phyloP scores from a whole-genome alignment of 2,888 invertebrate species.

The Dolichopus griseipennis region DNA sequence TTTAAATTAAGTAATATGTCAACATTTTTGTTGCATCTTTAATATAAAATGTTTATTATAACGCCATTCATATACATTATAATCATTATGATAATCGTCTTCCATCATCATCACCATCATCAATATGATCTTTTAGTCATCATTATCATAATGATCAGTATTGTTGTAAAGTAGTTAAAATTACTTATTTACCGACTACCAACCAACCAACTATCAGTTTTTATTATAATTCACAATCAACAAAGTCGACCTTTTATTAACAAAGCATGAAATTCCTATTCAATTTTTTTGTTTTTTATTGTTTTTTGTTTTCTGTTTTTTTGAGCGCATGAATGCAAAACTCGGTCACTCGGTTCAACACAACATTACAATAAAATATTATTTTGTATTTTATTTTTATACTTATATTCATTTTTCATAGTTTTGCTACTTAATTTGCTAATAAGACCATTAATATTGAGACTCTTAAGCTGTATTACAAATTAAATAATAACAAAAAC shows the following conservation, averaged over 20 bases:
- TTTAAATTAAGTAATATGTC: not conserved
- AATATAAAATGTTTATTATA: not conserved
- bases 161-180: no score
- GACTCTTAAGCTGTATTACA: not conserved
- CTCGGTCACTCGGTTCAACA: not conserved
- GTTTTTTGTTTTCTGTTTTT: not conserved
- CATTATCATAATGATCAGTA: no score
- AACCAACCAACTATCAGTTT: no score
- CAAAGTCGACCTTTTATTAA: not conserved
- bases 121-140: no score
- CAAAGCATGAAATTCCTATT: conserved; percentile 1
- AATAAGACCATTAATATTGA: conserved; percentile 1
- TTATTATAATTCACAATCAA: not conserved
- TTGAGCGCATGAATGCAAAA: not conserved
- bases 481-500: not conserved
- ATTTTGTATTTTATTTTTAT: no score
- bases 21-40: not conserved
- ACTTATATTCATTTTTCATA: no score
- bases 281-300: not conserved
- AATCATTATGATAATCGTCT: not conserved
- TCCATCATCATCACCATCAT: not conserved
- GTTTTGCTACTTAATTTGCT: not conserved
- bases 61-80: no score
- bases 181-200: not conserved
- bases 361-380: not conserved